phyloP scores from a whole-genome alignment of 2,113 vertebrate species.

The Poeciliopsis retropinna region DNA sequence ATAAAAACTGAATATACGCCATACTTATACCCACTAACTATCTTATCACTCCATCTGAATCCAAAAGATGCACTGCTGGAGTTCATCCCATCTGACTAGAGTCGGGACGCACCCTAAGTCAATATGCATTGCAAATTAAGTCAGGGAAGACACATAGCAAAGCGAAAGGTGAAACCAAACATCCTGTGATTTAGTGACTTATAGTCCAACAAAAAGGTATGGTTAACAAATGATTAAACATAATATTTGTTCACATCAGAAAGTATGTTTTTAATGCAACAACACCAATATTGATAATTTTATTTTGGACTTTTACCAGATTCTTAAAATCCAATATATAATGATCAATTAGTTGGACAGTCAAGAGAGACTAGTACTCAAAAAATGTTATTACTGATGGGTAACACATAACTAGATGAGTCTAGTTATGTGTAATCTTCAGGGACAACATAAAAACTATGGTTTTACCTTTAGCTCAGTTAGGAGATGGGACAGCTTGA shows the following conservation, averaged over 20 bases:
- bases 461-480: no score
- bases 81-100: slow-evolving; percentile 17
- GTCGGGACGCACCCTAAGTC: slow-evolving; percentile 46
- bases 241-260: neutral
- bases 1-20: slow-evolving; percentile 18
- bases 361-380: no score
- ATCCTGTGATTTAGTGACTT: neutral
- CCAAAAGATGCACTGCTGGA: slow-evolving; percentile 21
- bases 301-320: no score
- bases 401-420: no score
- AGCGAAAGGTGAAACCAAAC: slow-evolving; percentile 38
- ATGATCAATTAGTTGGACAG: no score
- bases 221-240: neutral
- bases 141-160: slow-evolving; percentile 21
- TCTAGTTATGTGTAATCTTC: no score
- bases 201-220: neutral
- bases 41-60: slow-evolving; percentile 1
- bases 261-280: neutral
- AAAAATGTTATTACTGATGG: no score
- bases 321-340: no score
- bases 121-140: slow-evolving; percentile 85
- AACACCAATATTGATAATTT: neutral
- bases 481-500: no score
- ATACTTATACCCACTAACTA: slow-evolving; percentile 11
- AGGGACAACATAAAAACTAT: no score